Evolutionary conservation across 2,888 invertebrate genomes (phyloP), one percentile per base, ranked within the genome.

Genomic region (Oegoconia quadripuncta): DNA sequence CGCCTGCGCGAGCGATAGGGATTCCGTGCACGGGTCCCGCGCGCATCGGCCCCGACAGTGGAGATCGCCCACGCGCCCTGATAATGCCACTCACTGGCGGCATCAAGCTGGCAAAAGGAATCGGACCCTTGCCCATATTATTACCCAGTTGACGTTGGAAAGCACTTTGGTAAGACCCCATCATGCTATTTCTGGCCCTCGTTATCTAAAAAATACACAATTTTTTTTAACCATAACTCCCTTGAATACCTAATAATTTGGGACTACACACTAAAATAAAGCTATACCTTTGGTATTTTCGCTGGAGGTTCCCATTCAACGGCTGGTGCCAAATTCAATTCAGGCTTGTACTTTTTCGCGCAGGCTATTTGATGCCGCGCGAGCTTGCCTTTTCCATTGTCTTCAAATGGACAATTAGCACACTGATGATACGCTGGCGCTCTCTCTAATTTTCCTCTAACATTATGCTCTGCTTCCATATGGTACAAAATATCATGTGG

Each of bases 251-350:
- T n/a, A n/a, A n/a, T n/a, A n/a, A n/a, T n/a, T n/a, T n/a, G n/a
- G n/a, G n/a, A n/a, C n/a, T n/a, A n/a, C n/a, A n/a, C n/a, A n/a
- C n/a, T n/a, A n/a, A n/a, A n/a, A n/a, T n/a, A n/a, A 8, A 74
- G 67, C 28, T 6, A 37, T 60, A 93, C 89, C 82, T 94, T 91
- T 45, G 96, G 95, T 79, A 97, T 96, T 79, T 97, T 97, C 3
- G 97, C 97, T 1, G 97, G 97, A 1, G 96, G 96, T 65, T 97
- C 97, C 95, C 96, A 97, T 65, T 97, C 97, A 1, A 92, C 81
- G 0, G 97, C 95, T 3, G 97, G 97, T 52, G 94, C 92, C 56
- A 95, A 88, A 80, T 98, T 97, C 30, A 91, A 83, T 50, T 96
- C 96, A 0, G 96, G 93, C 70, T 95, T 93, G 79, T 96, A 97